phyloP scores from a whole-genome alignment of 2,797 vertebrate species.

The Eulemur rubriventer region DNA sequence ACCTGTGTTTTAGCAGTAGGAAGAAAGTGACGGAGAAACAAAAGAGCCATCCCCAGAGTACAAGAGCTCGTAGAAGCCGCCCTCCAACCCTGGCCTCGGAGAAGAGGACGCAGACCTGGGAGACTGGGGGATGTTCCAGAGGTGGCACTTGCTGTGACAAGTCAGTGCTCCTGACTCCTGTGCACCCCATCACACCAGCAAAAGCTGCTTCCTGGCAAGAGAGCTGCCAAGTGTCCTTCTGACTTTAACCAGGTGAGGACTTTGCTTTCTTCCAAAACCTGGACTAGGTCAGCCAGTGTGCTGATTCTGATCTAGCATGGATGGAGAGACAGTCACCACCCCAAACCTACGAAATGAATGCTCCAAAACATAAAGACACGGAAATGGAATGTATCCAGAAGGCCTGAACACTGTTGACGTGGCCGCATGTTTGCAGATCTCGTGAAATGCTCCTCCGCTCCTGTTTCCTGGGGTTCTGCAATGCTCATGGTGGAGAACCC shows the following conservation, averaged over 20 bases:
- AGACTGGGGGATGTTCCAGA: accelerated
- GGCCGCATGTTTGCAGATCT: accelerated
- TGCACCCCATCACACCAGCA: not conserved
- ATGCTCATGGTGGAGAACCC: accelerated
- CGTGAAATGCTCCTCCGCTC: accelerated
- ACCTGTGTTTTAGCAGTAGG: not conserved
- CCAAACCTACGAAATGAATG: accelerated
- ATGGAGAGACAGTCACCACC: accelerated
- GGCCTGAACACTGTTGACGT: accelerated
- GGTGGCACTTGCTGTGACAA: not conserved
- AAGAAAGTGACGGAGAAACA: not conserved
- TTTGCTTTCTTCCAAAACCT: not conserved
- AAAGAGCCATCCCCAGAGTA: not conserved
- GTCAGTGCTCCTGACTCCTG: accelerated
- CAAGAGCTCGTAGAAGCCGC: accelerated
- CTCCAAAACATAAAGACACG: accelerated
- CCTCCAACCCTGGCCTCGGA: accelerated
- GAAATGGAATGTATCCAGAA: accelerated
- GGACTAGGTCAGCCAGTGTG: accelerated
- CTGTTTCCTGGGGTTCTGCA: accelerated
- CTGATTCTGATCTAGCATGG: accelerated
- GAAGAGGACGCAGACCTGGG: accelerated
- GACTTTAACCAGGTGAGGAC: not conserved
- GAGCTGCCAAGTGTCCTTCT: not conserved
- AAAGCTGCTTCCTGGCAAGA: not conserved